Conservation (phyloP, 2,888 invertebrate genomes). For the Apotomis turbidana region DNA sequence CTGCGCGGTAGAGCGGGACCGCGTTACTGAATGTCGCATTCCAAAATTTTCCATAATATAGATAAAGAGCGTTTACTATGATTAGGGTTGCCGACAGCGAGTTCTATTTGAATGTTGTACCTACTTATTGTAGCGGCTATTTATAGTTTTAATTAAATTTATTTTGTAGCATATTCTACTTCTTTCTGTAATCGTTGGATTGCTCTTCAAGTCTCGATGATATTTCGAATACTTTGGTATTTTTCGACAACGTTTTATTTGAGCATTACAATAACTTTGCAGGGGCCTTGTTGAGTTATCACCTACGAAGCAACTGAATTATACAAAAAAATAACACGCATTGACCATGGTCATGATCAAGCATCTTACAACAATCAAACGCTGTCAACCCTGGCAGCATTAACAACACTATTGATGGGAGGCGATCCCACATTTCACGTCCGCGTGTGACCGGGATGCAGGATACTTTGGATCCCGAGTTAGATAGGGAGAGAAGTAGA, state of each 20-base stretch:
- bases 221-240: background rate
- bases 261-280: too few relatives aligned
- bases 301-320: background rate
- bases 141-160: conserved; percentile 1
- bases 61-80: conserved; percentile 82
- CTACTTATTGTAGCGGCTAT: background rate
- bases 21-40: conserved; percentile 69
- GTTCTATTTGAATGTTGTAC: conserved; percentile 20
- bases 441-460: conserved; percentile 58
- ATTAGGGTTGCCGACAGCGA: conserved; percentile 70
- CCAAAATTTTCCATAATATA: conserved; percentile 83
- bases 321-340: background rate
- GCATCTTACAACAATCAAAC: conserved; percentile 17
- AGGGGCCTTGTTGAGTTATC: background rate
- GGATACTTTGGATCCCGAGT: conserved; percentile 46
- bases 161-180: background rate
- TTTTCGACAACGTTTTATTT: background rate
- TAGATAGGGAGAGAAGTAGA: conserved; percentile 61
- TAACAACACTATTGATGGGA: conserved; percentile 63
- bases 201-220: background rate
- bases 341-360: conserved; percentile 34
- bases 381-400: conserved; percentile 49
- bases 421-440: conserved; percentile 62
- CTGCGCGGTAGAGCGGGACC: conserved; percentile 60
- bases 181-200: background rate